Conservation (phyloP, 1,140 invertebrate species). For the Drosophila asahinai region DNA sequence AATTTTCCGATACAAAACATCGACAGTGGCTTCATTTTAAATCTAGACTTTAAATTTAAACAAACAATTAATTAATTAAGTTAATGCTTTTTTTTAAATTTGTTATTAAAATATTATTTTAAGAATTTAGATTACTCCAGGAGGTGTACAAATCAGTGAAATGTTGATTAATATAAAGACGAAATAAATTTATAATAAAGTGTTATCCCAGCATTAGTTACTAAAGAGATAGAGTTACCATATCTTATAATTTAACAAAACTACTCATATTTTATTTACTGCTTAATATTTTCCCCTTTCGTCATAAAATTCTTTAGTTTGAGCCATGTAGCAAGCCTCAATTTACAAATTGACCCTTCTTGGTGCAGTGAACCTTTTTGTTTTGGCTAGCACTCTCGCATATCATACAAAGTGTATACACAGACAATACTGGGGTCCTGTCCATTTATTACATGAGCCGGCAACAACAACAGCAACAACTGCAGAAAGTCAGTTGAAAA, state of each 20-base stretch:
- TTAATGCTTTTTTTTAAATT: too few species aligned
- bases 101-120: too few species aligned
- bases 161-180: neutral
- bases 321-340: neutral
- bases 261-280: neutral
- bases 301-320: slow-evolving; percentile 5
- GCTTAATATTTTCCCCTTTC: neutral
- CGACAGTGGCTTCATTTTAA: too few species aligned
- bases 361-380: slow-evolving; percentile 39
- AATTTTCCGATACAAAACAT: too few species aligned
- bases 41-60: too few species aligned
- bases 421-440: slow-evolving; percentile 54
- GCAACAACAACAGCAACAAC: slow-evolving; percentile 53
- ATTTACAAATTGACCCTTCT: slow-evolving; percentile 27
- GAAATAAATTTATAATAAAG: neutral
- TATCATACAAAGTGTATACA: slow-evolving; percentile 75
- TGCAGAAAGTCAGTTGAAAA: slow-evolving; percentile 72
- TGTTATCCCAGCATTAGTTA: too few species aligned
- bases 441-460: slow-evolving; percentile 82
- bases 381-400: slow-evolving; percentile 64
- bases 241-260: too few species aligned
- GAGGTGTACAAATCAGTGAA: neutral
- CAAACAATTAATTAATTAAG: too few species aligned
- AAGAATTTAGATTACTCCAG: neutral
- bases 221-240: too few species aligned